These are phyloP conservation scores for Scolopax mira DNA, from an alignment of 2,113 vertebrate species.

Conservation along the genomic window DNA sequence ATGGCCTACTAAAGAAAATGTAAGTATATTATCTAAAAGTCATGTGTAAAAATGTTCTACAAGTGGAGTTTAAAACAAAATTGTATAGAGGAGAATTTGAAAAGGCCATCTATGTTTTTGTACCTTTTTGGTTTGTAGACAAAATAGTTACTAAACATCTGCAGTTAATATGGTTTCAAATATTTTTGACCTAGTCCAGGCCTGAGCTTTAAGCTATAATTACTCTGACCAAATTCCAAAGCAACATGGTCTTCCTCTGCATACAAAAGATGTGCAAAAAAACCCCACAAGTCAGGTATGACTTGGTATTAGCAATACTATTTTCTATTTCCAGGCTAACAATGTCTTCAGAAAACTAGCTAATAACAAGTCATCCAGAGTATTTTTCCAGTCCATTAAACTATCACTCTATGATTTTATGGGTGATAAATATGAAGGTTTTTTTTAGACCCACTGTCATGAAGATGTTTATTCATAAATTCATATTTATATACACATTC, in stretches of 20 bases:
- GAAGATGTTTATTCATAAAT: constrained; percentile 17
- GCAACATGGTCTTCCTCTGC: background rate
- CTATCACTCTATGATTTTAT: background rate
- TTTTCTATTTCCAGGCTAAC: background rate
- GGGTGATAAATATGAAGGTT: constrained; percentile 21
- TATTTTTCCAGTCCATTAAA: constrained; percentile 10
- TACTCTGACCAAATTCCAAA: background rate
- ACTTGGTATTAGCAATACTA: background rate
- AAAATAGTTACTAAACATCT: background rate
- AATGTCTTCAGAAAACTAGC: background rate
- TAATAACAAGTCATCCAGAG: background rate
- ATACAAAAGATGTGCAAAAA: background rate
- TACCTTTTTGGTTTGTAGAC: background rate
- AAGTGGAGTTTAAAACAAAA: background rate
- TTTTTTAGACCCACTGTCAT: constrained; percentile 15
- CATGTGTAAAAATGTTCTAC: background rate
- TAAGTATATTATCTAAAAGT: background rate
- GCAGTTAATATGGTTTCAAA: background rate
- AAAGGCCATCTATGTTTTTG: background rate
- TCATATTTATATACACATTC: background rate
- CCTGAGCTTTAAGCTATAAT: background rate
- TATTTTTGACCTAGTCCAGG: background rate
- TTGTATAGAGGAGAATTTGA: background rate
- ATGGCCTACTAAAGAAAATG: background rate
- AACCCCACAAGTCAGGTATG: background rate